Evolutionary conservation across 2,888 invertebrate genomes (phyloP), one percentile per base, ranked within the genome.

Genomic region (Dexiosoma caninum): DNA sequence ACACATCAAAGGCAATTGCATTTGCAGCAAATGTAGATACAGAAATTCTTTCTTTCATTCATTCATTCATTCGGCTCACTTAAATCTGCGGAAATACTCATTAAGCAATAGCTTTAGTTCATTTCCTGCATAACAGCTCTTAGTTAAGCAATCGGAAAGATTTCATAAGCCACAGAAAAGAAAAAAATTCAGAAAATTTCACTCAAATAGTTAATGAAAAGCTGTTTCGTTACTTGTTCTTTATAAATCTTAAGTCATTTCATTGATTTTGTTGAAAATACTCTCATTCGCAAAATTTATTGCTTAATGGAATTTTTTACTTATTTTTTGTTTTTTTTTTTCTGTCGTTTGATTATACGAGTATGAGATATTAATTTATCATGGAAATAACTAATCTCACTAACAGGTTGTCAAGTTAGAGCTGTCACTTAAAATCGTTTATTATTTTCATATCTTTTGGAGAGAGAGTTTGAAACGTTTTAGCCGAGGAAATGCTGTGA

Each of bases 91-190:
- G 67, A 76, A 72, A 57, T 59, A 69, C 37, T 76, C 64, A 51
- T 82, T 74, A 46, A 66, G 64, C 69, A 72, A 75, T 69, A 67
- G 72, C 57, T 76, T 79, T 40, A 79, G 78, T 82, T 79, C 64
- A 79, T 76, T 79, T 82, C 76, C 76, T 67, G 14, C 35, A 55
- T 42, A 49, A 37, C 46, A 42, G n/a, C 51, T 67, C 23, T 12
- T 35, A 46, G 37, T 27, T 62, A 62, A 69, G 69, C 74, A 75
- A 64, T 57, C 62, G 79, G 51, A 62, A 64, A 32, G 42, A 60
- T 53, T 44, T 62, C 40, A 37, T 37, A 49, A 57, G 35, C 64
- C 12, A n/a, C n/a, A n/a, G n/a, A n/a, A n/a, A n/a, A n/a, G n/a
- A n/a, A n/a, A n/a, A n/a, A n/a, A n/a, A n/a, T n/a, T n/a, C n/a